Evolutionary conservation across 1,140 invertebrate genomes (phyloP).

Genomic region (Tetramorium simillimum): DNA sequence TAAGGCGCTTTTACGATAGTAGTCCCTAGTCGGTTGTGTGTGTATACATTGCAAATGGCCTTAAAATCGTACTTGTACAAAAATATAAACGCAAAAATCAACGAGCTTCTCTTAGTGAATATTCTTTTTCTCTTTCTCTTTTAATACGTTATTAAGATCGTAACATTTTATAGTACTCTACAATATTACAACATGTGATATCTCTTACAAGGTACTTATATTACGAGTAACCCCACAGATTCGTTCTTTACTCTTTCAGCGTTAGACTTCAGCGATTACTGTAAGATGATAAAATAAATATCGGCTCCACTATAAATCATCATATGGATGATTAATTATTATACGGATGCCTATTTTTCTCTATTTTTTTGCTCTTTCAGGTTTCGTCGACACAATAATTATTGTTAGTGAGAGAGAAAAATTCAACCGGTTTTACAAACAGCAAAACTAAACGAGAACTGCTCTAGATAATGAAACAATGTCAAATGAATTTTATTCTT

Average conservation of each 20-base stretch:
- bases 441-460: background rate
- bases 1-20: slow-evolving; percentile 62
- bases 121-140: slow-evolving; percentile 56
- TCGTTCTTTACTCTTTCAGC: slow-evolving; percentile 71
- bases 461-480: slow-evolving; percentile 3
- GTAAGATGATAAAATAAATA: slow-evolving; percentile 58
- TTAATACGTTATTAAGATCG: slow-evolving; percentile 77
- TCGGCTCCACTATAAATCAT: slow-evolving; percentile 29
- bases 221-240: slow-evolving; percentile 76
- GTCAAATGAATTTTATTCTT: background rate
- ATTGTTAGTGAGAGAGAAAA: slow-evolving; percentile 7
- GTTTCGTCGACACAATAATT: slow-evolving; percentile 33
- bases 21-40: slow-evolving; percentile 46
- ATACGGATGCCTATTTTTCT: slow-evolving; percentile 4
- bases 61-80: slow-evolving; percentile 71
- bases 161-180: slow-evolving; percentile 82
- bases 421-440: background rate
- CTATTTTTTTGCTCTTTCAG: background rate
- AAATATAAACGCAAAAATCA: slow-evolving; percentile 73
- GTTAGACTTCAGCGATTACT: slow-evolving; percentile 37
- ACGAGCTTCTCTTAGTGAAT: slow-evolving; percentile 70
- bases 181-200: slow-evolving; percentile 81
- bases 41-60: slow-evolving; percentile 53
- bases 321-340: background rate
- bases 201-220: slow-evolving; percentile 79